These are phyloP conservation scores for Corythucha ciliata DNA, from an alignment of 2,888 invertebrate species.

Conservation along the genomic window DNA sequence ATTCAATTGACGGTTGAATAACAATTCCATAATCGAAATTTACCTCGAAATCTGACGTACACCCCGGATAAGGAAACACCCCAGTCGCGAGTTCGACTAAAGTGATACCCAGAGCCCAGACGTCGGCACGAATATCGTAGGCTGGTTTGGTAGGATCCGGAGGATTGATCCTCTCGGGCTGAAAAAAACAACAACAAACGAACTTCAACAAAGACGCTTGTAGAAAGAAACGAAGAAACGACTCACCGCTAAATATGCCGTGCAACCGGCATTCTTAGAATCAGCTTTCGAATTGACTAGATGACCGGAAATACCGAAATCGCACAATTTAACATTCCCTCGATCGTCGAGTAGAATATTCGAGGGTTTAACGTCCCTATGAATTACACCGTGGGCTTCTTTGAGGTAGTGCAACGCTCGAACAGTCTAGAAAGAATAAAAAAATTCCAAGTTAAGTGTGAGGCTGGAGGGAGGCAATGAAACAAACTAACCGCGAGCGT, in stretches of 20 bases:
- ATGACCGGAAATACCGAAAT: slow-evolving; percentile 98
- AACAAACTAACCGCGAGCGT: slow-evolving; percentile 74
- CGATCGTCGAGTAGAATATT: slow-evolving; percentile 93
- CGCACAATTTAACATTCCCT: slow-evolving; percentile 95
- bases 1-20: no score
- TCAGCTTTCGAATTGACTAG: slow-evolving; percentile 97
- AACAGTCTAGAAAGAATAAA: slow-evolving; percentile 59
- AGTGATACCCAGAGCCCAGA: slow-evolving; percentile 97
- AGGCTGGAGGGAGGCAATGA: neutral
- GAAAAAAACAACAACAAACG: slow-evolving; percentile 34
- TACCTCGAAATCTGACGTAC: slow-evolving; percentile 96
- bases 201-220: no score
- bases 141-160: slow-evolving; percentile 86
- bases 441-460: neutral
- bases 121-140: slow-evolving; percentile 98
- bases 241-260: slow-evolving; percentile 97
- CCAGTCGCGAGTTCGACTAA: slow-evolving; percentile 97
- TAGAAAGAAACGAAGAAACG: no score
- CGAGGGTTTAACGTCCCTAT: slow-evolving; percentile 96
- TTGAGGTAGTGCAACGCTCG: slow-evolving; percentile 96
- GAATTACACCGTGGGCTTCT: slow-evolving; percentile 93
- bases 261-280: slow-evolving; percentile 93
- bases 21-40: neutral
- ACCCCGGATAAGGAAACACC: slow-evolving; percentile 87
- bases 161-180: slow-evolving; percentile 96